Evolutionary conservation across 2,888 invertebrate species (phyloP), one percentile per base, ranked within the genome.

Genomic region (Hybos culiciformis): DNA sequence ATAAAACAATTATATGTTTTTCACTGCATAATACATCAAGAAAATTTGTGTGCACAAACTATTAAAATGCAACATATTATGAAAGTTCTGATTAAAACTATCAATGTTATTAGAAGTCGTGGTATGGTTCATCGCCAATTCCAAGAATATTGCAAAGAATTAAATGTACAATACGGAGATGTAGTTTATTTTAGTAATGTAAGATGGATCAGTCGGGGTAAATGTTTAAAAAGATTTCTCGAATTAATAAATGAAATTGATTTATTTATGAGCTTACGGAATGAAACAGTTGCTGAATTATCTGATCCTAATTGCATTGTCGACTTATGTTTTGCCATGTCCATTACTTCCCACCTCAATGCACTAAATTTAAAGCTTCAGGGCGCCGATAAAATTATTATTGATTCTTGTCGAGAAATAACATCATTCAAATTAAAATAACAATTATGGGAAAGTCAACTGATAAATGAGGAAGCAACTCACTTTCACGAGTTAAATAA

Each of bases 341-440:
- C 17, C 33, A 33, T 33, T 18, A 33, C 33, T 33, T 17, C 17
- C 9, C 33, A 33, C 19, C 33, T 33, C 18, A 33, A 33, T 33
- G 18, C 17, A 18, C 18, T 33, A 18, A 33, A 33, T 18, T 33
- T 33, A 33, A 33, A 33, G 18, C 33, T 33, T 33, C 33, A 33
- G 19, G 17, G 33, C 5, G 33, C 17, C 17, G 18, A 33, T 33
- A 17, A 33, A 33, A 9, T 33, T 18, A 18, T 33, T 33, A 33
- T 33, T 18, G 33, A 33, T 33, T 33, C 33, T 4, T 33, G 33
- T 33, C 33, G 33, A 33, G 33, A 33, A 33, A 18, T 33, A 33
- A 33, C 17, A 33, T 18, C 33, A 11, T 33, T 33, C 18, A 33
- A 18, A 6, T 18, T 33, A 18, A 33, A 33, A 33, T 33, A 18